Evolutionary conservation across 2,888 invertebrate species (phyloP).

Genomic region (Nephrotoma guestfalica): DNA sequence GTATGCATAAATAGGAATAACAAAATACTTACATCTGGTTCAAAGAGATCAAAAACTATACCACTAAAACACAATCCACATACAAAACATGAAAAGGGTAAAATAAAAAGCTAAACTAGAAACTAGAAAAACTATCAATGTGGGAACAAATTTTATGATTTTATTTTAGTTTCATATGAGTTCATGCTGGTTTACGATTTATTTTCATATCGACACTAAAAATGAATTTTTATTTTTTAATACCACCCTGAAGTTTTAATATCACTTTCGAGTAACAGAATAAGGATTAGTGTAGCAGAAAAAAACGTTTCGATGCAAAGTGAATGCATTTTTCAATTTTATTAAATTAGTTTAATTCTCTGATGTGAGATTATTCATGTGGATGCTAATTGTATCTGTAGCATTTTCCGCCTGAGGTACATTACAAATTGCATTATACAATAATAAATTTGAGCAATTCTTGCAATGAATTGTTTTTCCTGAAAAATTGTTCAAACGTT

Average conservation of each 20-base stretch:
- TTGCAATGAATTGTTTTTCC: not conserved
- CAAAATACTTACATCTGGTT: not conserved
- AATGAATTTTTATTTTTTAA: not conserved
- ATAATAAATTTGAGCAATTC: not conserved
- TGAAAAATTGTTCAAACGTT: not conserved
- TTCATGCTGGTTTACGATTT: not conserved
- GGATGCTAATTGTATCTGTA: not conserved
- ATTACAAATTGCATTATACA: not conserved
- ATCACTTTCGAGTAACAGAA: not conserved
- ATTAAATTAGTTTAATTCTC: not conserved
- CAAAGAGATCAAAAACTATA: not conserved
- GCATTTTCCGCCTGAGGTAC: no score
- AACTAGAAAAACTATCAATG: not conserved
- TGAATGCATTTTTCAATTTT: not conserved
- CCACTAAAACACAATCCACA: not conserved
- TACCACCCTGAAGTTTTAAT: not conserved
- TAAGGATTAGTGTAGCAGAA: not conserved
- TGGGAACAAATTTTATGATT: not conserved
- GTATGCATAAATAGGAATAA: not conserved
- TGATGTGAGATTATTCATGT: not conserved
- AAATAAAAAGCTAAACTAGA: not conserved
- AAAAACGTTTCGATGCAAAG: not conserved
- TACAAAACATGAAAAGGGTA: not conserved
- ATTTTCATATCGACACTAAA: not conserved
- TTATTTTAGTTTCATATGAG: not conserved